A percentile compares a stretch with the other conserved stretches of the same genome.
phyloP scores from a whole-genome alignment of 2,888 invertebrate species.

The Himalopsyche japonica region DNA sequence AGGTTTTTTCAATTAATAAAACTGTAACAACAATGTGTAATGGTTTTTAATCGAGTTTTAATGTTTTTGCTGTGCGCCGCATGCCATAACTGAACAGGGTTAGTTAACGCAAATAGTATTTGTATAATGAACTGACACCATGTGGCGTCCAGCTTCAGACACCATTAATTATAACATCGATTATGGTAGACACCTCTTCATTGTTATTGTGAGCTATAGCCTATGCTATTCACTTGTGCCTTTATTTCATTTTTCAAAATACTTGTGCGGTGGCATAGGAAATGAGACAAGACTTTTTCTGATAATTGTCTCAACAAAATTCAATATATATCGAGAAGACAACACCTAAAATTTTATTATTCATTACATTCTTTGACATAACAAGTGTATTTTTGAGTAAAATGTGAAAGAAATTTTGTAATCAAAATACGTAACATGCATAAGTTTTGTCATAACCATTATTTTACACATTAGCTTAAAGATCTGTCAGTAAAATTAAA shows the following conservation, averaged over 20 bases:
- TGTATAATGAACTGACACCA: slow-evolving; percentile 36
- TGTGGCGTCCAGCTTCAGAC: slow-evolving; percentile 26
- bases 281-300: background rate
- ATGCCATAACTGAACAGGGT: slow-evolving; percentile 1
- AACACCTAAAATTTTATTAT: too few species aligned
- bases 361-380: too few species aligned
- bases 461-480: too few species aligned
- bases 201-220: slow-evolving; percentile 21
- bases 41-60: background rate
- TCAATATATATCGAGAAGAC: background rate
- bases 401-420: too few species aligned
- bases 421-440: too few species aligned
- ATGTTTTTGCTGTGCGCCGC: background rate
- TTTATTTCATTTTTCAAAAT: background rate
- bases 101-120: slow-evolving; percentile 35
- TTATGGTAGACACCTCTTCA: slow-evolving; percentile 36
- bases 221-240: background rate
- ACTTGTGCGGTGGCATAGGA: background rate
- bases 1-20: background rate
- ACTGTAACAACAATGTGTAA: background rate
- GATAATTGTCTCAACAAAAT: background rate
- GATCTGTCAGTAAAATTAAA: too few species aligned
- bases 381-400: too few species aligned
- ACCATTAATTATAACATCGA: slow-evolving; percentile 39
- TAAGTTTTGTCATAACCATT: too few species aligned